phyloP scores from a whole-genome alignment of 2,888 invertebrate species.

The Panzeria rudis region DNA sequence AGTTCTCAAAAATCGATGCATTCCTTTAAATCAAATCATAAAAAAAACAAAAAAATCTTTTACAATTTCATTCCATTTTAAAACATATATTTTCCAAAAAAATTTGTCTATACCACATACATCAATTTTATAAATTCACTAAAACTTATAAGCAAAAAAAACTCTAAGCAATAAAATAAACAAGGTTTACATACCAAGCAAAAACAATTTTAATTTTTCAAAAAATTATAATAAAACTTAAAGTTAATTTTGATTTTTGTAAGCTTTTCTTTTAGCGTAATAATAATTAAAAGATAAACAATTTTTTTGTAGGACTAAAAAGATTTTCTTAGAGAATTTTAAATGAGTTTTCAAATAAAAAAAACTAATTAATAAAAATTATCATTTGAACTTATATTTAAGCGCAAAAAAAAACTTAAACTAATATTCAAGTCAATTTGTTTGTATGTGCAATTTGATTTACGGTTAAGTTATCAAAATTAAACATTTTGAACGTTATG shows the following conservation, averaged over 20 bases:
- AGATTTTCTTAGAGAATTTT: conserved; percentile 66
- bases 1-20: not conserved
- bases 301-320: conserved; percentile 15
- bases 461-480: conserved; percentile 31
- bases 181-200: conserved; percentile 67
- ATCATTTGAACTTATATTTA: conserved; percentile 47
- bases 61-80: conserved; percentile 14
- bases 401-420: conserved; percentile 31
- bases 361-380: conserved; percentile 47
- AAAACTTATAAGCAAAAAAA: conserved; percentile 23
- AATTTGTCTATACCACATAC: conserved; percentile 26
- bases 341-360: conserved; percentile 64
- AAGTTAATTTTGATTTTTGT: conserved; percentile 82
- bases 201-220: conserved; percentile 70
- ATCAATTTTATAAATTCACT: conserved; percentile 5
- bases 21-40: not conserved
- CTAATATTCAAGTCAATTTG: conserved; percentile 31
- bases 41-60: not conserved
- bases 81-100: conserved; percentile 38
- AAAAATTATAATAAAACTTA: conserved; percentile 77
- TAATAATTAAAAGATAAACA: conserved; percentile 45
- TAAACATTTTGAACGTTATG: not conserved
- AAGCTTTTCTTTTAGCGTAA: conserved; percentile 16
- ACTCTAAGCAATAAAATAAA: conserved; percentile 34
- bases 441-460: conserved; percentile 52